Conservation (phyloP, 2,888 invertebrate species). For the Parnassius smintheus region DNA sequence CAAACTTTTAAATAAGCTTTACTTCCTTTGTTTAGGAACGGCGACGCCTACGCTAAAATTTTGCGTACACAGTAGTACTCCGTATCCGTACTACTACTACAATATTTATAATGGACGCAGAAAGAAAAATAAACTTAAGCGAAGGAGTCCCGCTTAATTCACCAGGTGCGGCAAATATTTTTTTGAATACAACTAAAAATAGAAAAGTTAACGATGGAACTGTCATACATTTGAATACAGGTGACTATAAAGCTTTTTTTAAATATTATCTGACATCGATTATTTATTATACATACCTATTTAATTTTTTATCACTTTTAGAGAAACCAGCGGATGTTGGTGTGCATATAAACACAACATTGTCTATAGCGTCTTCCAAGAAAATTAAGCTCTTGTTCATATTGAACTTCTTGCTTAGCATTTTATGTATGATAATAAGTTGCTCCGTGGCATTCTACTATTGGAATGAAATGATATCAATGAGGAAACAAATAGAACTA, state of each 20-base stretch:
- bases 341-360: constrained; percentile 72
- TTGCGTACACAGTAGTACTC: constrained; percentile 51
- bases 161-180: constrained; percentile 69
- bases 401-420: constrained; percentile 67
- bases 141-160: constrained; percentile 71
- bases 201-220: constrained; percentile 68
- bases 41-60: constrained; percentile 58
- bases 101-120: constrained; percentile 64
- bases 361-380: constrained; percentile 76
- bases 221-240: constrained; percentile 72
- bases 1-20: constrained; percentile 67
- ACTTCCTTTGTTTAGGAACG: constrained; percentile 74
- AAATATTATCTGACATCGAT: background rate
- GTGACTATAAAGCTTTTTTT: constrained; percentile 47
- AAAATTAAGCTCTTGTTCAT: constrained; percentile 72
- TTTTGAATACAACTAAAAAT: constrained; percentile 68
- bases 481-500: constrained; percentile 63
- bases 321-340: constrained; percentile 70
- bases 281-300: background rate
- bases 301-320: constrained; percentile 43
- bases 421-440: constrained; percentile 65
- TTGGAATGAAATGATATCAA: constrained; percentile 68
- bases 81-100: constrained; percentile 44
- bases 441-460: constrained; percentile 68
- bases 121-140: constrained; percentile 64